These are phyloP conservation scores for Tholera decimalis DNA, from an alignment of 2,888 invertebrate species.

Conservation along the genomic window DNA sequence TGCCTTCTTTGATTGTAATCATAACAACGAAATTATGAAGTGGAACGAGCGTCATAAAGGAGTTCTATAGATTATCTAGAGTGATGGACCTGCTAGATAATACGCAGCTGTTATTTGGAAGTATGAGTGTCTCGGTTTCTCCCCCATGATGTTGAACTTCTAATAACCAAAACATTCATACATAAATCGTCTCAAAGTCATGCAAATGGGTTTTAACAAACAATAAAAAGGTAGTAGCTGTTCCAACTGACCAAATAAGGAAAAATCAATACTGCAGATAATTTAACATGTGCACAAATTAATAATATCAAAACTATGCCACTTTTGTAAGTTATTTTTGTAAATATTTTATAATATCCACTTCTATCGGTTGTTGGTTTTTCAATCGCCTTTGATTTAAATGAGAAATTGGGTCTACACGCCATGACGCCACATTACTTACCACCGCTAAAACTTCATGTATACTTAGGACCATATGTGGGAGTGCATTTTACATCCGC, in stretches of 20 bases:
- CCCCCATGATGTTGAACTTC: background rate
- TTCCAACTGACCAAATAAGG: background rate
- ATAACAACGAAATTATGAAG: constrained; percentile 44
- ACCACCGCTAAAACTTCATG: constrained; percentile 40
- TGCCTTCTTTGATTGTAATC: constrained; percentile 41
- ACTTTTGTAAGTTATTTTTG: background rate
- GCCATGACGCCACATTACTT: constrained; percentile 30
- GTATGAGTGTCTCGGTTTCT: constrained; percentile 9
- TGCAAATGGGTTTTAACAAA: background rate
- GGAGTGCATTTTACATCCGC: constrained; percentile 63
- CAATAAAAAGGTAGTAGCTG: background rate
- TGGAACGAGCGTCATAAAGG: constrained; percentile 31
- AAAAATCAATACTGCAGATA: background rate
- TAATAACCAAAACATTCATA: background rate
- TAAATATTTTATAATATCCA: background rate
- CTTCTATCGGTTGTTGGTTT: too few relatives aligned
- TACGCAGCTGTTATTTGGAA: constrained; percentile 9
- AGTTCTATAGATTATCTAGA: constrained; percentile 31
- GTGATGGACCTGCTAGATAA: constrained; percentile 12
- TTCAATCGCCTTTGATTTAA: too few relatives aligned
- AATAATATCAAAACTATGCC: background rate
- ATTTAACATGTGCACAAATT: background rate
- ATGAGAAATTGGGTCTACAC: constrained; percentile 25
- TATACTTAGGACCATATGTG: constrained; percentile 58
- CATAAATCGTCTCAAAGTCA: background rate